Evolutionary conservation across 2,113 vertebrate genomes (phyloP), one percentile per base, ranked within the genome.

Genomic region (Scytalopus superciliaris): DNA sequence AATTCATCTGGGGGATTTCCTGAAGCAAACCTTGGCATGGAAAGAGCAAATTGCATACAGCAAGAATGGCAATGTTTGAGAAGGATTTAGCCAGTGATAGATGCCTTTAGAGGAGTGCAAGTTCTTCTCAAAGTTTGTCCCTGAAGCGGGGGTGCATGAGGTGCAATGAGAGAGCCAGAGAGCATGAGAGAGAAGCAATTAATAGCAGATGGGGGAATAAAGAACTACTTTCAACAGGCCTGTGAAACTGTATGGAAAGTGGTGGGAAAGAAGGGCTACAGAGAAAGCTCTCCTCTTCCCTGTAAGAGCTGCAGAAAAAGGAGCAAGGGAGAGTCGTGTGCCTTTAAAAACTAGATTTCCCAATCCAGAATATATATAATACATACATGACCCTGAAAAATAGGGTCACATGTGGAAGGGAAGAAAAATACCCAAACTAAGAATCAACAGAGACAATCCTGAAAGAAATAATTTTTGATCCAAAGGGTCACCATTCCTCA

Each of bases 1-100:
- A 87, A 96, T 95, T 90, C 42, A 96, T 90, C 66, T 85, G 45
- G 88, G 93, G 88, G 90, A 96, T 96, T 97, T 97, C 77, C 90
- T 97, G 90, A 84, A 82, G 45, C 45, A 93, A 93, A 89, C 53
- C 42, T 94, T 89, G 83, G 83, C 88, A 60, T 31, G 21, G 53
- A 76, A 70, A 76, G 17, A 88, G 60, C 31, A 74, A 85, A 83
- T 39, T 59, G 33, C 44, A 78, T 84, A 84, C 73, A 92, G 62
- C 49, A 47, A 77, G 56, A 74, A 88, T 59, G 75, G 70, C 2
- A 2, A 40, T 70, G 63, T 64, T 96, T 91, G 60, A 64, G 86
- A 25, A 87, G 88, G 77, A 77, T 93, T 93, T 87, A 85, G 53
- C 45, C 0, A 0, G 76, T 0, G 0, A 87, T 57, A 68, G 64